phyloP scores from a whole-genome alignment of 2,888 invertebrate species.

The Leptothorax acervorum region DNA sequence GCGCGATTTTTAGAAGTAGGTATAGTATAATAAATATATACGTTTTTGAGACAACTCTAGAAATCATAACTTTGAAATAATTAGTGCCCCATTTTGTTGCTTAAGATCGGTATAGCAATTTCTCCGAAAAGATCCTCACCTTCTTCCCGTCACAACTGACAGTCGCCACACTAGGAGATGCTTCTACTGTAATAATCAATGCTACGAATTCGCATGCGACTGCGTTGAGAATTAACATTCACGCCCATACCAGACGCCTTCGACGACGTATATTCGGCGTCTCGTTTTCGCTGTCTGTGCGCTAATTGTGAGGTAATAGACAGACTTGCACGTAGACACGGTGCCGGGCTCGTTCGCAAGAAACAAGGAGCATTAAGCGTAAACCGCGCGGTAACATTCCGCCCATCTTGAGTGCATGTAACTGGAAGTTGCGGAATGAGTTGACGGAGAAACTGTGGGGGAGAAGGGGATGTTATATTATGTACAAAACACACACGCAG shows the following conservation, averaged over 20 bases:
- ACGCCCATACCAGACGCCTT: constrained; percentile 36
- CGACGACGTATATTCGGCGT: constrained; percentile 45
- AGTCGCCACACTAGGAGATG: not conserved
- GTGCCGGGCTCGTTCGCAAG: constrained; percentile 36
- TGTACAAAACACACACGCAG: constrained; percentile 32
- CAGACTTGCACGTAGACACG: constrained; percentile 31
- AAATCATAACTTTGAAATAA: not conserved
- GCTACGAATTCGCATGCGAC: constrained; percentile 26
- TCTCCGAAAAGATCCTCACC: not conserved
- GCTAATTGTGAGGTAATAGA: constrained; percentile 64
- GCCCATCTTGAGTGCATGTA: constrained; percentile 54
- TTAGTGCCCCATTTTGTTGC: too few species aligned
- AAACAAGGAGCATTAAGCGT: constrained; percentile 56
- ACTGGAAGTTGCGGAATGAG: constrained; percentile 49
- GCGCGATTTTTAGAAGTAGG: not conserved
- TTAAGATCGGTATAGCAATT: not conserved
- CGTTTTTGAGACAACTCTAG: not conserved
- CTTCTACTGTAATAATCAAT: constrained; percentile 28
- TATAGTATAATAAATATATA: not conserved
- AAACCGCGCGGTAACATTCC: constrained; percentile 49
- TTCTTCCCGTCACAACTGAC: not conserved
- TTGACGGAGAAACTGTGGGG: constrained; percentile 15
- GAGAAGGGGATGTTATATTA: constrained; percentile 13
- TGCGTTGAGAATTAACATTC: constrained; percentile 47
- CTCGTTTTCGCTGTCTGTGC: constrained; percentile 52